Conservation (phyloP, 2,113 vertebrate genomes). For the Struthidea cinerea region DNA sequence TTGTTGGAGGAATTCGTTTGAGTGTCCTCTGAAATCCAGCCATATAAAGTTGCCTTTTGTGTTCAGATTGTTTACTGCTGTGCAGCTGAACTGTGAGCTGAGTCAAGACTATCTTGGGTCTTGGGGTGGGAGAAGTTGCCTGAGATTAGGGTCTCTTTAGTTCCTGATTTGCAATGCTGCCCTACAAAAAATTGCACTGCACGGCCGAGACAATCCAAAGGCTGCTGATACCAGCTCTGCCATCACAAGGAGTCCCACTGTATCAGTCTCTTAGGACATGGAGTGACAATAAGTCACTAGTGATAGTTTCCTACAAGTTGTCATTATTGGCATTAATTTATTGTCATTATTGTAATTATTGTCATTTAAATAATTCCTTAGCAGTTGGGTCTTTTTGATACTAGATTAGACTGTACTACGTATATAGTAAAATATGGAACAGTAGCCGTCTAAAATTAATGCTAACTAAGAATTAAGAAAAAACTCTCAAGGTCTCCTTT, state of each 20-base stretch:
- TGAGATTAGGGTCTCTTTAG: not conserved
- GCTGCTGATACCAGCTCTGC: not conserved
- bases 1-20: not conserved
- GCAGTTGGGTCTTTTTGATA: not conserved
- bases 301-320: not conserved
- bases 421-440: not conserved
- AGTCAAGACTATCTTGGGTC: not conserved
- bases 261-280: not conserved
- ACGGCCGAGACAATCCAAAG: not conserved
- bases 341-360: not conserved
- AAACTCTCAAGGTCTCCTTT: not conserved
- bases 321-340: not conserved
- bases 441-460: not conserved
- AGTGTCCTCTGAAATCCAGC: not conserved
- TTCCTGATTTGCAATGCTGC: not conserved
- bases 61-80: not conserved
- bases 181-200: not conserved
- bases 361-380: not conserved
- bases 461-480: not conserved
- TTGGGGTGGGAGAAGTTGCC: not conserved
- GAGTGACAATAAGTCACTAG: not conserved
- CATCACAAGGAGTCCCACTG: not conserved
- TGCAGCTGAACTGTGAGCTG: not conserved
- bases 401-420: not conserved
- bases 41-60: not conserved